Evolutionary conservation across 2,888 invertebrate species (phyloP), one percentile per base, ranked within the genome.

Genomic region (Drosophila borealis): DNA sequence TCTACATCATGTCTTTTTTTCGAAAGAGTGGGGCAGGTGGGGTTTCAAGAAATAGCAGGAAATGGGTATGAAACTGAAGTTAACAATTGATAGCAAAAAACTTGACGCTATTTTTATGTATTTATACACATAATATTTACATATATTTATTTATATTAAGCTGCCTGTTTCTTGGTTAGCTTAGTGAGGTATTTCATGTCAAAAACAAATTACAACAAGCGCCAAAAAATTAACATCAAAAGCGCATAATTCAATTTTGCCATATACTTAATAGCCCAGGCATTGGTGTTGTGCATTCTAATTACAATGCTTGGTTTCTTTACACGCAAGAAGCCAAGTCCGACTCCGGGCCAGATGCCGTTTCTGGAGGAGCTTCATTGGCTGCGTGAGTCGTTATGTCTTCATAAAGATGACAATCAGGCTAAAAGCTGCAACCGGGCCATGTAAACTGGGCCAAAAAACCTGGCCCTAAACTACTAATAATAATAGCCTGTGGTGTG

Each of bases 321-420:
- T 54, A 53, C 68, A 78, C 85, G 75, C 78, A 56, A 60, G 17
- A 21, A 14, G 36, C 25, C 36, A 13, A 13, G 36, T 36, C 13
- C 11, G 21, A 19, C n/a, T 2, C 14, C 17, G 6, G n/a, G 60
- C 57, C 70, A 55, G 69, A 55, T 69, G 62, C 65, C 45, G 29
- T 42, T 48, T 42, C 36, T 49, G 53, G 62, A 59, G 54, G 55
- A 49, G 76, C 75, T 74, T 69, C 75, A 72, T 63, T 66, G 74
- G 63, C 46, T 63, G 74, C 36, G 48, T 50, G 59, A 37, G 75
- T 84, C 82, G 88, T 86, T 86, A 86, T 86, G 86, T 89, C 86
- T 86, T 86, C 86, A 89, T 86, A 89, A 89, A 88, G 77, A 79
- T 78, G 86, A 74, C 82, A 79, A 85, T 89, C 81, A 54, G 57